These are phyloP conservation scores for Laticauda laticaudata DNA, from an alignment of 2,113 vertebrate species.

Conservation along the genomic window DNA sequence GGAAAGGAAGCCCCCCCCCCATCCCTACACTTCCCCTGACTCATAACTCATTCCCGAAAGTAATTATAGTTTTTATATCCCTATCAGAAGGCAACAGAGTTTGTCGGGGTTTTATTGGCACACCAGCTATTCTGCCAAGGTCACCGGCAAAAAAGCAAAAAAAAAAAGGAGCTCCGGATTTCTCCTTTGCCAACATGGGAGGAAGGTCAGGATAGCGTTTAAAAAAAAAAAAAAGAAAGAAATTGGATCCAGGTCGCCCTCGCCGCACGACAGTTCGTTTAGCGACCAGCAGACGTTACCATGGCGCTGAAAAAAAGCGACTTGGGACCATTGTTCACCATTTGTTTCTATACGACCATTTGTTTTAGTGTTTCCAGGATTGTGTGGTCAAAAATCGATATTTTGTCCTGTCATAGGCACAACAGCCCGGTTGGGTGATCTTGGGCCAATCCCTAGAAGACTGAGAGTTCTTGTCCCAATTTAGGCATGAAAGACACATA, in stretches of 20 bases:
- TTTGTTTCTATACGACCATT: neutral
- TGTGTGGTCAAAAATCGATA: neutral
- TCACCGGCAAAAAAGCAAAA: conserved; percentile 21
- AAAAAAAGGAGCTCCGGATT: neutral
- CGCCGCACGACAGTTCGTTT: neutral
- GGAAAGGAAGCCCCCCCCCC: conserved; percentile 34
- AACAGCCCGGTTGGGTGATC: too few relatives aligned
- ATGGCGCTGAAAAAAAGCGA: neutral
- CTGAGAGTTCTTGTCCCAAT: too few relatives aligned
- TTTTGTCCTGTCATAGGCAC: too few relatives aligned
- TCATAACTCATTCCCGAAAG: conserved; percentile 62
- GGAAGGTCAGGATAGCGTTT: neutral
- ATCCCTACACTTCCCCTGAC: conserved; percentile 46
- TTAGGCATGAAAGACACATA: too few relatives aligned
- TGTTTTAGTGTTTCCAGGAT: too few relatives aligned
- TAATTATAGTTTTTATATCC: conserved; percentile 70
- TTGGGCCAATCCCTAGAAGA: too few relatives aligned
- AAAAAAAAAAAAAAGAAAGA: neutral
- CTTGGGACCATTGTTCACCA: neutral
- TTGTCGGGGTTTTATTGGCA: conserved; percentile 60
- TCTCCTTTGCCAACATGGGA: conserved; percentile 5
- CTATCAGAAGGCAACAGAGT: conserved; percentile 62
- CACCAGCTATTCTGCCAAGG: conserved; percentile 53
- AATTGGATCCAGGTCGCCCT: neutral
- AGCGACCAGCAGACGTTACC: neutral